Base-by-base conservation (phyloP, 2,113 vertebrate genomes). In the Menura novaehollandiae region DNA sequence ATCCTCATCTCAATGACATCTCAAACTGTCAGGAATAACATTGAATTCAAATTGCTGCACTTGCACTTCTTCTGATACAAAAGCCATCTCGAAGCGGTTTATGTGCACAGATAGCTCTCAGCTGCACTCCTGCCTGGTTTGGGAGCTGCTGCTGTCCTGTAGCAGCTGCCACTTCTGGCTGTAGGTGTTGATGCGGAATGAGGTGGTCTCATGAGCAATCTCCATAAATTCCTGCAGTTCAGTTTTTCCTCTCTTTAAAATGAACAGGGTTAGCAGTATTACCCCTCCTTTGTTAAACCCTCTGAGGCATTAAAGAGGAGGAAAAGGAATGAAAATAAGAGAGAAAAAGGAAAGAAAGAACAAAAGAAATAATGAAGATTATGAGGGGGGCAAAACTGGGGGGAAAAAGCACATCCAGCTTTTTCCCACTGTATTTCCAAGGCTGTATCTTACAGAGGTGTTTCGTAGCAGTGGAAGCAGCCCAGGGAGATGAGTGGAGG, bases 401-500 rank as follows among this genome's bases (percentile, higher is more conserved):
- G 15, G 26, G 62, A 43, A 37, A 6, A 28, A 32, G 9, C 3
- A 19, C 13, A 4, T 60, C 21, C 10, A 23, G 21, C 1, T 59
- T 82, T 68, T 68, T 14, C 11, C 35, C 59, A 9, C 26, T 32
- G 2, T 39, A 4, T 88, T 85, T 77, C 64, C 32, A 44, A 41
- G 18, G 6, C n/a, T 59, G 3, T 53, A 35, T 32, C 24, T 85
- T 43, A 43, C 13, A 15, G n/a, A 62, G 11, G 13, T 58, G 21
- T 52, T 91, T 88, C 1, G 1, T 27, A 37, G 8, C 9, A 53
- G 30, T 21, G 20, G 19, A 21, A 72, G 18, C 47, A 52, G 23
- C 11, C 11, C 39, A 44, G 11, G 20, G 52, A 4, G 21, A 9
- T 15, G 32, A 15, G 21, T 2, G 3, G 15, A 1, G 7, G 5